Conservation (phyloP, 2,113 vertebrate genomes). For the Pygoscelis adeliae region DNA sequence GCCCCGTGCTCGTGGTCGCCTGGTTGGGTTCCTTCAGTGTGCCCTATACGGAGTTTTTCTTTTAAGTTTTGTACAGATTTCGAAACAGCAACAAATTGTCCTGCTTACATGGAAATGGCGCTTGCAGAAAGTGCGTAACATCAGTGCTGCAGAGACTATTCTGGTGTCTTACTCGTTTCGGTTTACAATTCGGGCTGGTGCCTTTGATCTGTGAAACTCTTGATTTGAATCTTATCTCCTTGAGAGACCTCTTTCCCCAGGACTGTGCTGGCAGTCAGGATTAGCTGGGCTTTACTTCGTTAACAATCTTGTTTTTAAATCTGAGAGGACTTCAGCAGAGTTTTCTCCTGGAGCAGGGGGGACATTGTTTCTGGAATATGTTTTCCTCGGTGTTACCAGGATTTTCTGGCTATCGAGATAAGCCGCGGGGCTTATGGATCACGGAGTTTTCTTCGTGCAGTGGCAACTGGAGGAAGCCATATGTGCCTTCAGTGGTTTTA, state of each 20-base stretch:
- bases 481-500: background rate
- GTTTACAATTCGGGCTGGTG: background rate
- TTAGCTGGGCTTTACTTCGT: background rate
- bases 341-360: background rate
- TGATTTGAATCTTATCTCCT: background rate
- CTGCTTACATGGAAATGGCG: background rate
- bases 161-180: fast-evolving
- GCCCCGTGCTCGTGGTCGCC: fast-evolving
- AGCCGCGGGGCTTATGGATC: background rate
- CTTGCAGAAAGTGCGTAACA: fast-evolving
- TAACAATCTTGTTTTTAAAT: background rate
- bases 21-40: background rate
- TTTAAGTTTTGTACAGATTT: background rate
- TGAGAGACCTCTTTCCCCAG: background rate
- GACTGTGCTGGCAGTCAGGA: background rate
- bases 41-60: background rate
- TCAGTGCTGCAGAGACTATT: background rate
- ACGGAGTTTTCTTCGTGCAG: background rate
- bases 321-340: background rate
- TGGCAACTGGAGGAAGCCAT: background rate
- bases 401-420: slow-evolving; percentile 14
- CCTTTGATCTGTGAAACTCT: background rate
- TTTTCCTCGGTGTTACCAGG: background rate
- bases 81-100: background rate
- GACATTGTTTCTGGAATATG: background rate